Conservation (phyloP, 2,113 vertebrate genomes). For the Thryonomys swinderianus region DNA sequence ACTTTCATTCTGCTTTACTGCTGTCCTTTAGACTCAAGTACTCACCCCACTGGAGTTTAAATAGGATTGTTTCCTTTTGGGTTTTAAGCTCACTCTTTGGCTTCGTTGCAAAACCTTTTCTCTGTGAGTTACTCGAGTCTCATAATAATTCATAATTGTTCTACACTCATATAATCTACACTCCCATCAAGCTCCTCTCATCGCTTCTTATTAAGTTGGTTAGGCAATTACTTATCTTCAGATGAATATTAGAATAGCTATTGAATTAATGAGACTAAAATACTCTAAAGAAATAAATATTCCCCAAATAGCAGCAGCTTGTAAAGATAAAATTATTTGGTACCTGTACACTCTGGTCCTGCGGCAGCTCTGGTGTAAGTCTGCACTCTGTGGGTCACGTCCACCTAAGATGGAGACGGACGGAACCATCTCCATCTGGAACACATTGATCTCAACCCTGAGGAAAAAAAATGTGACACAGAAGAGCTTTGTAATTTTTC, state of each 20-base stretch:
- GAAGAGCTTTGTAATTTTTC: background rate
- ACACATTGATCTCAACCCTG: background rate
- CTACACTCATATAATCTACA: background rate
- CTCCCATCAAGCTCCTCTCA: background rate
- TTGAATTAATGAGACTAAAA: constrained; percentile 40
- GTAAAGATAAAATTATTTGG: background rate
- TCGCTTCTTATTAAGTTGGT: constrained; percentile 1
- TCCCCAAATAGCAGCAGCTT: background rate
- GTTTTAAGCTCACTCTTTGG: background rate
- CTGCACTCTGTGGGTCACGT: background rate
- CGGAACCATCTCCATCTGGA: background rate
- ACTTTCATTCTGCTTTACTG: background rate
- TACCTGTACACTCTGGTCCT: background rate
- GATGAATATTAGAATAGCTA: background rate
- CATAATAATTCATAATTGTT: constrained; percentile 26
- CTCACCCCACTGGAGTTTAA: background rate
- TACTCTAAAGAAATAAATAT: background rate
- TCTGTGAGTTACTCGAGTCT: background rate
- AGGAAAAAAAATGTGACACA: background rate
- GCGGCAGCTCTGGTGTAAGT: background rate
- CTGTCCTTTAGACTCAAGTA: background rate
- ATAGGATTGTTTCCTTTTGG: background rate
- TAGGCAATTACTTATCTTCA: constrained; percentile 29
- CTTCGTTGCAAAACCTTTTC: background rate
- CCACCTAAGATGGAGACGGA: background rate